Percentiles rank a stretch among this genome's conserved stretches.
phyloP scores from a whole-genome alignment of 2,888 invertebrate species.

The Morpho achilles region DNA sequence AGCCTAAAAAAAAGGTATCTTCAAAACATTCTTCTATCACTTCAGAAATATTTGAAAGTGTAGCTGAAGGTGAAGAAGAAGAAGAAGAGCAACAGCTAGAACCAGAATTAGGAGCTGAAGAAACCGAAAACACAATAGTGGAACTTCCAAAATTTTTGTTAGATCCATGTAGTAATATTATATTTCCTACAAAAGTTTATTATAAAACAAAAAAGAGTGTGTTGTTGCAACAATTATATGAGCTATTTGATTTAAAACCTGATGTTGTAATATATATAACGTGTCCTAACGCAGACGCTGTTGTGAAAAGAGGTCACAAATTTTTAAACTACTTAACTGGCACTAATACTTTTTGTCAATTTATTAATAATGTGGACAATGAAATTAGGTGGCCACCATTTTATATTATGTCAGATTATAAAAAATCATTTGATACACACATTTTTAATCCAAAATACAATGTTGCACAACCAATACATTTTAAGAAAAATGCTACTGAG shows the following conservation, averaged over 20 bases:
- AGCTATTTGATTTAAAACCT: conserved; percentile 59
- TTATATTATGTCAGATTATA: conserved; percentile 43
- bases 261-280: conserved; percentile 77
- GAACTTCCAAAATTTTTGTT: conserved; percentile 58
- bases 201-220: conserved; percentile 43
- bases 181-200: conserved; percentile 37
- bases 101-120: conserved; percentile 39
- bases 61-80: conserved; percentile 38
- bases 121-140: conserved; percentile 38
- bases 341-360: conserved; percentile 36
- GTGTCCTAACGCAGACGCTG: conserved; percentile 75
- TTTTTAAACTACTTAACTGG: conserved; percentile 50
- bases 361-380: conserved; percentile 31
- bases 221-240: conserved; percentile 48
- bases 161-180: conserved; percentile 45
- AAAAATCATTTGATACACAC: conserved; percentile 39
- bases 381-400: conserved; percentile 55
- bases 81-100: conserved; percentile 38
- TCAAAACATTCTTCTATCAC: conserved; percentile 36
- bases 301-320: conserved; percentile 53
- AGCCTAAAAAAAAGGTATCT: conserved; percentile 33
- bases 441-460: conserved; percentile 61
- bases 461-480: conserved; percentile 68
- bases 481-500: conserved; percentile 52
- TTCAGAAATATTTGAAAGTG: conserved; percentile 35